Evolutionary conservation across 2,797 vertebrate genomes (phyloP), one percentile per base, ranked within the genome.

Genomic region (Aeoliscus strigatus): DNA sequence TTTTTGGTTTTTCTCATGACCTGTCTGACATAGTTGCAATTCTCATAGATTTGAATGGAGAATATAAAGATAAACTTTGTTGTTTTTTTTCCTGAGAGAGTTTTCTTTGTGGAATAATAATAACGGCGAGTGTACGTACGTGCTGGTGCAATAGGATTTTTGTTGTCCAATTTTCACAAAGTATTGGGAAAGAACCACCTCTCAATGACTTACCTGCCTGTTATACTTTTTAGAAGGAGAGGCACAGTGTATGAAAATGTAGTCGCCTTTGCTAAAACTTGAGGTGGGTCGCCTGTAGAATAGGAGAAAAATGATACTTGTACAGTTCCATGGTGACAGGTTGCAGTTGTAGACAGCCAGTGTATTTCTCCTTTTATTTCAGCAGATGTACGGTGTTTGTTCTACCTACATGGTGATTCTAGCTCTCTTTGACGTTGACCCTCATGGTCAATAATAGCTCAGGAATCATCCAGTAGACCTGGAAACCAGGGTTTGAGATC

Each of bases 141-240:
- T 74, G 76, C 63, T 66, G 73, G 77, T 81, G 74, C 79, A 81
- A 76, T 83, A 78, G 62, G 50, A 64, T 61, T 54, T 67, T 60
- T 59, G 54, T 37, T 75, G 68, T 82, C 44, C 57, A 58, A 66
- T 58, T 47, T 52, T 72, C 50, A 61, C 63, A 60, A 54, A 61
- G 51, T 46, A 62, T 71, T 73, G 50, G 63, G 60, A 70, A 68
- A 58, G 58, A 75, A 77, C 40, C 56, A 55, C 64, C 54, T 66
- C 48, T 75, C 35, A 55, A 46, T 49, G 65, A 39, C 57, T 59
- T 52, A 52, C 56, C 65, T 67, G 54, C 46, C 48, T 49, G 40
- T 60, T 62, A 51, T 46, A 39, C 41, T 66, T 70, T 66, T 36
- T 39, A 45, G 34, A 52, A 35, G 29, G 37, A 67, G 52, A 50